Conservation (phyloP, 2,797 vertebrate genomes). For the Mionectes olivaceus region DNA sequence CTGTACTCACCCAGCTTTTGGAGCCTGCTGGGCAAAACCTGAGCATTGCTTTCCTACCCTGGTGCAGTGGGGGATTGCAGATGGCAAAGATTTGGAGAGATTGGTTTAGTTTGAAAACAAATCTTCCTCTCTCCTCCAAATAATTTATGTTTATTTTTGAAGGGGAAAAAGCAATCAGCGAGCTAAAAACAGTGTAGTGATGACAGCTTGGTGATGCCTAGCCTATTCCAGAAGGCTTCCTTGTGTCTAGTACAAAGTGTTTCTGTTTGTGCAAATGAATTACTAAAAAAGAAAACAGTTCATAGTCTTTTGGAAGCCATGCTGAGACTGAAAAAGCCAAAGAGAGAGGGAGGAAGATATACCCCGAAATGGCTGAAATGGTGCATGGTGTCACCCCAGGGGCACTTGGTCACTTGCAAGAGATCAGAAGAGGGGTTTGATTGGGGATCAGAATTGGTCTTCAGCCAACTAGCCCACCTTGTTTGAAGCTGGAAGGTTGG, state of each 20-base stretch:
- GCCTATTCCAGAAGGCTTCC: conserved; percentile 9
- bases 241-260: neutral
- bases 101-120: neutral
- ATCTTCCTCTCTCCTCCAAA: neutral
- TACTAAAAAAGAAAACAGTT: neutral
- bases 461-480: neutral
- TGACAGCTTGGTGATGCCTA: neutral
- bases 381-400: accelerated
- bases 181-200: neutral
- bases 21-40: neutral
- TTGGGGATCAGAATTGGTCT: neutral
- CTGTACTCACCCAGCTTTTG: neutral
- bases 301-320: neutral
- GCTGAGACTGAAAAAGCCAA: neutral
- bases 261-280: neutral
- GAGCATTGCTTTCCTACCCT: neutral
- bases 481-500: neutral
- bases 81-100: neutral
- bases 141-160: neutral
- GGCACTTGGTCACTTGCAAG: accelerated
- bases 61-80: neutral
- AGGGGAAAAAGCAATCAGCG: neutral
- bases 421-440: neutral
- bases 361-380: neutral
- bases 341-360: neutral